Evolutionary conservation across 2,113 vertebrate species (phyloP).

Genomic region (Myotis yumanensis): DNA sequence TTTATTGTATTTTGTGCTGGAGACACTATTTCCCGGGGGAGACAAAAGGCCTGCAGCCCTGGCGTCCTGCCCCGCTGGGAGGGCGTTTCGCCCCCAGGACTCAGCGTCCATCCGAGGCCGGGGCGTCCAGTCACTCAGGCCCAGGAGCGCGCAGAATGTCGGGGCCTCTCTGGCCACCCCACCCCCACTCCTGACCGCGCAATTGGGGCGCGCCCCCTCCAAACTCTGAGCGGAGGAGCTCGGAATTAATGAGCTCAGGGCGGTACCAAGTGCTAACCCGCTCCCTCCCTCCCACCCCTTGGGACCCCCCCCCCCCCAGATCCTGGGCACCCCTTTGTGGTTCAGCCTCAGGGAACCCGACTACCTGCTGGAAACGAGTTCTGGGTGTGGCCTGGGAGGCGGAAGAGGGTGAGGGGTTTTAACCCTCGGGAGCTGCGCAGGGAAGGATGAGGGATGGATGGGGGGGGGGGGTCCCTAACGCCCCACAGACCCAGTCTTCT

Average conservation of each 20-base stretch:
- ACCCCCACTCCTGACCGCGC: not conserved
- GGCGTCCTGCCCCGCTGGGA: constrained; percentile 86
- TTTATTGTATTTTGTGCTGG: constrained; percentile 62
- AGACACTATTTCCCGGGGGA: constrained; percentile 69
- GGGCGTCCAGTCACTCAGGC: constrained; percentile 33
- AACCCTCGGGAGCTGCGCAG: not conserved
- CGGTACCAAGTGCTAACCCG: not conserved
- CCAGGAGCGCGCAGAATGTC: not conserved
- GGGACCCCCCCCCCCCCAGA: not conserved
- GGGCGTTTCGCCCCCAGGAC: constrained; percentile 64
- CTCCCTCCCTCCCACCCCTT: too few species aligned
- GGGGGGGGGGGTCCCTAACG: not conserved
- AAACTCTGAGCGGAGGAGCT: not conserved
- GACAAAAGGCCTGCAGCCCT: constrained; percentile 77
- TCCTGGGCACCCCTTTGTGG: not conserved
- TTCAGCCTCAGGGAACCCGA: rapidly evolving
- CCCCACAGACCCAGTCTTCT: not conserved
- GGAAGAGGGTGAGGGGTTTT: not conserved
- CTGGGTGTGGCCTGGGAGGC: not conserved
- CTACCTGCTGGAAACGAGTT: not conserved
- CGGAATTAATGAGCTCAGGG: not conserved
- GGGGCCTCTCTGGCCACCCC: not conserved
- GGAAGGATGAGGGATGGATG: not conserved
- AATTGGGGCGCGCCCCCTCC: not conserved
- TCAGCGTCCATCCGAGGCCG: constrained; percentile 51